A percentile compares a stretch with the other conserved stretches of the same genome.
These are phyloP conservation scores for Myotis davidii DNA, from an alignment of 2,113 vertebrate species.

Conservation along the genomic window DNA sequence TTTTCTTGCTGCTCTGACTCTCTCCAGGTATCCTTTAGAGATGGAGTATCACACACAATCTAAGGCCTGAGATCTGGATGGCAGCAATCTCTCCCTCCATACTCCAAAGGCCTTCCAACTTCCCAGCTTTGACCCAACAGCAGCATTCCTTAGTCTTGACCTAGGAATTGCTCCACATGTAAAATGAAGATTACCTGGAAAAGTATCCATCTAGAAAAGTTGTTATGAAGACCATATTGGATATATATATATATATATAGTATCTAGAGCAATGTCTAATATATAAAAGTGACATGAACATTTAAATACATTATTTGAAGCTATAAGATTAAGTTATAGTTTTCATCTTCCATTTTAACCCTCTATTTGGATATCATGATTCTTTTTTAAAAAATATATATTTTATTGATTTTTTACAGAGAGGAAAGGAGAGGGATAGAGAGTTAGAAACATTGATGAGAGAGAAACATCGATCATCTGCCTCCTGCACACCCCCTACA, in stretches of 20 bases:
- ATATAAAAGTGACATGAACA: background rate
- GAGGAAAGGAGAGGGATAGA: too few relatives aligned
- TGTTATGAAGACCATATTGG: background rate
- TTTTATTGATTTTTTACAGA: too few relatives aligned
- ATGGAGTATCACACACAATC: background rate
- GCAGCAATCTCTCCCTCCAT: background rate
- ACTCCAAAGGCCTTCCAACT: too few relatives aligned
- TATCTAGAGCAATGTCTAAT: background rate
- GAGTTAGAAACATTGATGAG: too few relatives aligned
- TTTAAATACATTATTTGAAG: background rate
- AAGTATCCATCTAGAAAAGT: background rate
- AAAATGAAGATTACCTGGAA: background rate
- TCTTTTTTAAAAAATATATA: background rate
- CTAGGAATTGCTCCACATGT: background rate
- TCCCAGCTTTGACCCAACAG: background rate
- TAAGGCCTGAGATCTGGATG: background rate
- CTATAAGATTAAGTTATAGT: background rate
- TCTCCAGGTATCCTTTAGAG: background rate
- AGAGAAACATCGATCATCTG: too few relatives aligned
- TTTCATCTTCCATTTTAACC: background rate
- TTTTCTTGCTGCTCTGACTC: background rate
- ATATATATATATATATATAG: background rate
- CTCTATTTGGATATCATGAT: background rate
- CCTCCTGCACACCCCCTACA: too few relatives aligned
- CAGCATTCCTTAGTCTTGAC: background rate